phyloP scores from a whole-genome alignment of 2,888 invertebrate genomes.

The Agrilus biguttatus region DNA sequence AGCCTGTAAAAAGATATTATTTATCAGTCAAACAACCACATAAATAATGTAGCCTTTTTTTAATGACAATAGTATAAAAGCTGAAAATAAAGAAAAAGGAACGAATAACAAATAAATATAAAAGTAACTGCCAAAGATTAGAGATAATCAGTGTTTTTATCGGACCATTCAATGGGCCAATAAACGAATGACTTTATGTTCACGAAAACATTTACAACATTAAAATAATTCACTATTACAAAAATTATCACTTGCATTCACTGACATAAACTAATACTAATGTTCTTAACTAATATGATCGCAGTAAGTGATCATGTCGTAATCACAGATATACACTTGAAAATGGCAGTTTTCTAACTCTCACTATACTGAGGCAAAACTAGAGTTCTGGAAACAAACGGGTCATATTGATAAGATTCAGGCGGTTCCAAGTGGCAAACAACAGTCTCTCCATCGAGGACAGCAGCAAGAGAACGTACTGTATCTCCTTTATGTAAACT shows the following conservation, averaged over 20 bases:
- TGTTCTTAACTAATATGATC: conserved; percentile 21
- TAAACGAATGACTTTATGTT: conserved; percentile 16
- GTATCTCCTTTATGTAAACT: conserved; percentile 41
- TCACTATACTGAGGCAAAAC: conserved; percentile 47
- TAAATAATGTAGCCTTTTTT: conserved; percentile 10
- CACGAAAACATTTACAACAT: conserved; percentile 29
- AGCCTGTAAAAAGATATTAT: too few relatives aligned
- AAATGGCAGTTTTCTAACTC: conserved; percentile 37
- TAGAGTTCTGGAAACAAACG: conserved; percentile 38
- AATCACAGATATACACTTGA: conserved; percentile 37
- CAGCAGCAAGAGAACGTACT: conserved; percentile 55
- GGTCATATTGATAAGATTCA: conserved; percentile 32
- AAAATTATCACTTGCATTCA: conserved; percentile 32
- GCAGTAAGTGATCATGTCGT: conserved; percentile 29
- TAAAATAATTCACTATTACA: conserved; percentile 32
- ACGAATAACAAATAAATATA: neutral
- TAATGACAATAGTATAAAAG: neutral
- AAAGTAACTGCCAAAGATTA: neutral
- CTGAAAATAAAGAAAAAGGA: neutral
- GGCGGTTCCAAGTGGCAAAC: conserved; percentile 75
- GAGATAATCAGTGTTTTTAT: neutral
- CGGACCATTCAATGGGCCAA: neutral
- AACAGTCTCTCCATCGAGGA: conserved; percentile 73
- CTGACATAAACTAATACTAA: conserved; percentile 30
- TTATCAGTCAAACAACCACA: conserved; percentile 5